Base-by-base conservation (phyloP, 2,797 vertebrate genomes). In the Bufotes viridis region DNA sequence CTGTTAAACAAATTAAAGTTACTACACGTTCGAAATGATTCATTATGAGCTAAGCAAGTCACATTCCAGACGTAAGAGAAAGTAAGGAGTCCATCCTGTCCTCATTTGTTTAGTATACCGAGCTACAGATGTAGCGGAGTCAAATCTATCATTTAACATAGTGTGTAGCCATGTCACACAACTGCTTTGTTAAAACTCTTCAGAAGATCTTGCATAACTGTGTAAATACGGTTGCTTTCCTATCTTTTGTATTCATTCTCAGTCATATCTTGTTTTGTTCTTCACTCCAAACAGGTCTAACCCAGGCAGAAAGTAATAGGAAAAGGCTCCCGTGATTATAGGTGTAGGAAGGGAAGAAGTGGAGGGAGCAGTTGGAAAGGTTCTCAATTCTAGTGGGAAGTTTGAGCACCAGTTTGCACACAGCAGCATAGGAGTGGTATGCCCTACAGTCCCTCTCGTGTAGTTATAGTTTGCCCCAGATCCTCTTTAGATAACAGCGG, bases 11-110 rank as follows among this genome's bases (percentile, higher is more conserved):
- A 26, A 57, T 87, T 57, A 74, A 55, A 49, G 53, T 34, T 87
- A 26, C 34, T 87, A 60, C 34, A 70, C 61, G 57, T 81, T 57
- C 34, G n/a, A 55, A 67, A 67, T 87, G 85, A 87, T 81, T 87
- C 79, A 82, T 34, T 26, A 18, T 51, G 24, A 58, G 18, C 18
- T n/a, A 51, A 24, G 51, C 69, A 58, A 78, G 17, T 63, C 10
- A 55, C 49, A 22, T 75, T 55, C 11, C 60, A 49, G 60, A 58
- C 51, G 14, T 55, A 61, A 53, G 24, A 74, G 29, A 74, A 60
- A 26, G 78, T 17, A 61, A 80, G 17, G 3, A 70, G 26, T 49
- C 17, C 17, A 20, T 51, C 74, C 20, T 51, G 74, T 53, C 74
- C 42, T 51, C 6, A 34, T 24, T 24, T 24, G n/a, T 67, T 67